Base-by-base conservation (phyloP, 1,140 invertebrate species). In the Heterodera schachtii region DNA sequence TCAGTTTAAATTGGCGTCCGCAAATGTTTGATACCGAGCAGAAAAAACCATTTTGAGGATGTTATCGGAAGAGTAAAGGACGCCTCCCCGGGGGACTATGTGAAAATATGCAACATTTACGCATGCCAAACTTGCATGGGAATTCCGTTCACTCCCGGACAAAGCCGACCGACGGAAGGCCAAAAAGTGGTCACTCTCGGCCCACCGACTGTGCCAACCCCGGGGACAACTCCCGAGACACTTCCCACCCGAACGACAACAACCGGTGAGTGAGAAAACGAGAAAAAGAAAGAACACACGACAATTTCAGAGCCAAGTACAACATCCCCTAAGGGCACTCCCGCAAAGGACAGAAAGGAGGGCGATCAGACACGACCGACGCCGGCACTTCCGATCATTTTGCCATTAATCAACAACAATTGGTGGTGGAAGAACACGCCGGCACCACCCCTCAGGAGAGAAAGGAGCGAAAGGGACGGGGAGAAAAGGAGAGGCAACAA, bases 31-130 rank as follows among this genome's bases (percentile, higher is more conserved):
- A 31, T 31, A 31, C 31, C 31, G 31, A 31, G 31, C 31, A 31
- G 31, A 31, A 31, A 46, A 81, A 81, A 43, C 5, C 83, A 81
- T 47, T 86, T 87, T 75, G 41, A 89, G 85, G 85, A 89, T 41
- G 81, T 89, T 13, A 89, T 89, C 70, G 87, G 88, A 7, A 87
- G 84, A 57, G 84, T 86, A 13, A 84, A 52, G 44, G 88, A 89
- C 74, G 88, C 87, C 43, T 78, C 85, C 11, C 87, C 85, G 31
- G 84, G 84, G 31, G 87, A 89, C 75, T 89, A 90, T 67, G 74
- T 85, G n/a, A 89, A 89, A 76, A 85, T 89, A 46, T 89, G 88
- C 75, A 81, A 78, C 41, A 86, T 88, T 70, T 90, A 89, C 73
- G 19, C 73, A 31, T 85, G 84, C 64, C 21, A 64, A 31, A 79